phyloP scores from a whole-genome alignment of 1,140 invertebrate genomes.

The Platyura marginata region DNA sequence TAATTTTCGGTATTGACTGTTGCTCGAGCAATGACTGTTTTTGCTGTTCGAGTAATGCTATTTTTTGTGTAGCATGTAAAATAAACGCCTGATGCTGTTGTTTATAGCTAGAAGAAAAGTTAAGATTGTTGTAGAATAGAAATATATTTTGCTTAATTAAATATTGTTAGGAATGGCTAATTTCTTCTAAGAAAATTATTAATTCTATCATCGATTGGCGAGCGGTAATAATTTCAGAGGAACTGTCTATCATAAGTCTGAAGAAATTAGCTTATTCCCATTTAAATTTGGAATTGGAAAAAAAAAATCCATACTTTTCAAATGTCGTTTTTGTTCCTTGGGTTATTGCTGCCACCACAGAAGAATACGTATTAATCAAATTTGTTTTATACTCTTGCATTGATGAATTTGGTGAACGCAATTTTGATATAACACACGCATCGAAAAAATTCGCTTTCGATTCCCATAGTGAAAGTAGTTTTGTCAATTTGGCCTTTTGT shows the following conservation, averaged over 20 bases:
- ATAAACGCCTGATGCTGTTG: constrained; percentile 91
- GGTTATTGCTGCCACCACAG: constrained; percentile 54
- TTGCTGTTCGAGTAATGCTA: constrained; percentile 66
- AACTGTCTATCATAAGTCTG: too few relatives aligned
- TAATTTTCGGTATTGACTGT: constrained; percentile 13
- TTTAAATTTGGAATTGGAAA: background rate
- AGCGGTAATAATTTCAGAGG: too few relatives aligned
- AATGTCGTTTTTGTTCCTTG: constrained; percentile 57
- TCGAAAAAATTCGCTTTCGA: constrained; percentile 90
- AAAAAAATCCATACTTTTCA: constrained; percentile 32
- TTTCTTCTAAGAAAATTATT: too few relatives aligned
- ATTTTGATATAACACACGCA: constrained; percentile 61
- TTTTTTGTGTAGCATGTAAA: constrained; percentile 72
- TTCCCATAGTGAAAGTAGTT: constrained; percentile 86
- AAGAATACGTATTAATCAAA: constrained; percentile 57
- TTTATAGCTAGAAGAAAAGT: constrained; percentile 41
- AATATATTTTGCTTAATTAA: background rate
- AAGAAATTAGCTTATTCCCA: too few relatives aligned
- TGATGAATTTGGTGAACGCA: constrained; percentile 56
- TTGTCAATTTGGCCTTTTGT: constrained; percentile 75
- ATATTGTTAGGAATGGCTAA: too few relatives aligned
- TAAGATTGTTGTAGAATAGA: background rate
- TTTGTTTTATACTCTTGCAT: constrained; percentile 71
- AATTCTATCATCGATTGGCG: too few relatives aligned
- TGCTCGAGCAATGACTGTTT: constrained; percentile 56